Evolutionary conservation across 1,140 invertebrate species (phyloP).

Genomic region (Bombus breviceps): DNA sequence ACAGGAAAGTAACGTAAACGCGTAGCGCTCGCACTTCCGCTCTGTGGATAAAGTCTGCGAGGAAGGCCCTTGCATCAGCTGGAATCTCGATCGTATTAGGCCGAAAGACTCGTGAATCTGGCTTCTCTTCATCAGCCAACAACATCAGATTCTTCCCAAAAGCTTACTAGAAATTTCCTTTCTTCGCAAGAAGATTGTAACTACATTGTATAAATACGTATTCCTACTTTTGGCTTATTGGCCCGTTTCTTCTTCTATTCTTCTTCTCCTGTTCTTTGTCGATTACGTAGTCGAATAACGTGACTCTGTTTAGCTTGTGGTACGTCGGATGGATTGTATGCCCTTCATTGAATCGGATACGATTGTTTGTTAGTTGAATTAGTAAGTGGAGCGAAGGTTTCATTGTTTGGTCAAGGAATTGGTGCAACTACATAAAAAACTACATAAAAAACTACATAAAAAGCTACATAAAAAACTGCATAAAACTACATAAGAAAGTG

Average conservation of each 20-base stretch:
- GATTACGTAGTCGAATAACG: not conserved
- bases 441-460: not conserved
- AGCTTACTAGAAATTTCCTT: not conserved
- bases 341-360: not conserved
- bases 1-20: constrained; percentile 8
- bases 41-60: not conserved
- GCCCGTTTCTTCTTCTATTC: not conserved
- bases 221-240: not conserved
- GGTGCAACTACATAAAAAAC: not conserved
- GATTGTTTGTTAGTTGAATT: not conserved
- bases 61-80: not conserved
- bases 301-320: not conserved
- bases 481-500: not conserved
- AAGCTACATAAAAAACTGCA: not conserved
- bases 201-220: not conserved
- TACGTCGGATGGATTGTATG: not conserved
- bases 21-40: constrained; percentile 17
- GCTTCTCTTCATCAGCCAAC: not conserved
- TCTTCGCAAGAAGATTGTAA: not conserved
- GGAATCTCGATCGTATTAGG: constrained; percentile 13
- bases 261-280: not conserved
- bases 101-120: not conserved
- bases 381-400: not conserved
- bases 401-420: not conserved
- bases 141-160: not conserved